Percentiles rank a stretch among this genome's conserved stretches.
These are phyloP conservation scores for Drosophila gaucha DNA, from an alignment of 2,888 invertebrate genomes.

Conservation along the genomic window DNA sequence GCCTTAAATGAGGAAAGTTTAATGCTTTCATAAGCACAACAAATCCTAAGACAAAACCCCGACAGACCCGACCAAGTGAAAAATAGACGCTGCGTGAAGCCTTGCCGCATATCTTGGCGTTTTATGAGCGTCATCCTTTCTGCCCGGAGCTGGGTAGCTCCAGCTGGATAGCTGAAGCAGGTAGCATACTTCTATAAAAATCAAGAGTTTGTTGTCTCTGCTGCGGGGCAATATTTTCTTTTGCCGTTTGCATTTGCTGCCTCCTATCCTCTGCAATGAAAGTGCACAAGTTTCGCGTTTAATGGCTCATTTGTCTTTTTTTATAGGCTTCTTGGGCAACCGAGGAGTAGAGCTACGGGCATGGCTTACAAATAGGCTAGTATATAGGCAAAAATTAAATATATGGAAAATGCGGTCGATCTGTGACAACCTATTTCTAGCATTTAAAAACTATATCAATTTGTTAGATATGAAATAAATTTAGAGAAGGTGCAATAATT, in stretches of 20 bases:
- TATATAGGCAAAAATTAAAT: conserved; percentile 53
- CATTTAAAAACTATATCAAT: neutral
- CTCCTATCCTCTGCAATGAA: conserved; percentile 55
- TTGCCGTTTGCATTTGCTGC: conserved; percentile 61
- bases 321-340: conserved; percentile 50
- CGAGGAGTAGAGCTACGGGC: conserved; percentile 7
- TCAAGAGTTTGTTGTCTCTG: conserved; percentile 81
- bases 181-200: conserved; percentile 67
- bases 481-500: too few relatives aligned
- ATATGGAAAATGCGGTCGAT: conserved; percentile 28
- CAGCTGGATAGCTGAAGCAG: conserved; percentile 34
- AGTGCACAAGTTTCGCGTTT: conserved; percentile 78
- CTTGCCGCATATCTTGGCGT: conserved; percentile 71
- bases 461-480: too few relatives aligned
- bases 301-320: conserved; percentile 81
- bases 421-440: too few relatives aligned
- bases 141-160: conserved; percentile 18
- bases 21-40: conserved; percentile 81
- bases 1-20: conserved; percentile 80
- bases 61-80: conserved; percentile 58
- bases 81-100: conserved; percentile 76
- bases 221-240: conserved; percentile 75
- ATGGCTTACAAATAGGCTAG: conserved; percentile 33
- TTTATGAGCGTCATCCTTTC: conserved; percentile 75
- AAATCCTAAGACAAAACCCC: conserved; percentile 72